These are phyloP conservation scores for Lasius platythorax DNA, from an alignment of 2,888 invertebrate genomes.

Conservation along the genomic window DNA sequence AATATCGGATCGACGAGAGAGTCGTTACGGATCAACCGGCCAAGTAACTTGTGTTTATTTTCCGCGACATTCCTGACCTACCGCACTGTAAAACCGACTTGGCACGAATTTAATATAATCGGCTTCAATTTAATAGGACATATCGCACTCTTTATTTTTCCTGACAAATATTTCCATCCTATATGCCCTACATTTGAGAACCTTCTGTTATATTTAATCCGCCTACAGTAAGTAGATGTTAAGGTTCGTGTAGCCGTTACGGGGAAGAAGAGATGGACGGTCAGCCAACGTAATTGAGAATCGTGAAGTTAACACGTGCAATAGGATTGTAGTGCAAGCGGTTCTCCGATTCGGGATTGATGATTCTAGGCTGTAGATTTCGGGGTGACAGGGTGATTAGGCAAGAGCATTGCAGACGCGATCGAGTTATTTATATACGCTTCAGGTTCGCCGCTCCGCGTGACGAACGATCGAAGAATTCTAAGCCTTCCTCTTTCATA, in stretches of 20 bases:
- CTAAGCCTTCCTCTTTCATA: conserved; percentile 52
- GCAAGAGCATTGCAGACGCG: conserved; percentile 56
- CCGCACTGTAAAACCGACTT: too few relatives aligned
- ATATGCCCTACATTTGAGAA: too few relatives aligned
- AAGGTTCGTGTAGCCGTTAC: conserved; percentile 32
- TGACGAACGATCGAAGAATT: conserved; percentile 65
- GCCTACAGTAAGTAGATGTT: conserved; percentile 16
- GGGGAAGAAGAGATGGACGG: conserved; percentile 39
- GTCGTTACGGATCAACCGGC: too few relatives aligned
- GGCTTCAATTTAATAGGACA: too few relatives aligned
- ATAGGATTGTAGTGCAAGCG: conserved; percentile 12
- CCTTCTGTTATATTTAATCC: too few relatives aligned
- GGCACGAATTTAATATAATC: too few relatives aligned
- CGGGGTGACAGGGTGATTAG: conserved; percentile 64
- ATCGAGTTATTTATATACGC: conserved; percentile 70
- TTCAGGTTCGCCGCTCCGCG: conserved; percentile 67
- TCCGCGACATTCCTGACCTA: too few relatives aligned
- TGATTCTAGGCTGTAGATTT: conserved; percentile 39
- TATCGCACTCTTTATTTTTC: too few relatives aligned
- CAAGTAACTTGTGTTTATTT: too few relatives aligned
- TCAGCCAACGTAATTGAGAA: neutral
- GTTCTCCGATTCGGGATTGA: neutral
- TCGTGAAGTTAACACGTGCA: conserved; percentile 29
- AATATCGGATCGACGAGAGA: too few relatives aligned
- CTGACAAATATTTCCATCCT: too few relatives aligned